Evolutionary conservation across 2,113 vertebrate species (phyloP).

Genomic region (Sylvilagus bachmani): DNA sequence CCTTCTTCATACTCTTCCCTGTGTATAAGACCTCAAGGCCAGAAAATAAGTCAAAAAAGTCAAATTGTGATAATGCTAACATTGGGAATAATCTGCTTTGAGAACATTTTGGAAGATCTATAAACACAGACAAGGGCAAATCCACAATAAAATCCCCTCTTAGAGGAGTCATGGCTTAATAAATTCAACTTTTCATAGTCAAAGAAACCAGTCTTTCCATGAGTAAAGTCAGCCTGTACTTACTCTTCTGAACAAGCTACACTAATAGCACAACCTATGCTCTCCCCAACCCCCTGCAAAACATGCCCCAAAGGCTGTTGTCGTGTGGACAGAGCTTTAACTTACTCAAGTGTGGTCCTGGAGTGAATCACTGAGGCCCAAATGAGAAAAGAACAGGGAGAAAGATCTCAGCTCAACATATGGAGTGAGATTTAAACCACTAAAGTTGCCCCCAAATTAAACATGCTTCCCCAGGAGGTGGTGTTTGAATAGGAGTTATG

Average conservation of each 20-base stretch:
- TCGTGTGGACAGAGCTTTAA: not conserved
- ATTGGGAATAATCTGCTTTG: not conserved
- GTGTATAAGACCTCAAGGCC: conserved; percentile 10
- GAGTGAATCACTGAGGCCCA: not conserved
- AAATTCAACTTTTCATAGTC: conserved; percentile 6
- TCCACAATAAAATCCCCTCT: conserved; percentile 40
- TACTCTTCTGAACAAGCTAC: conserved; percentile 6
- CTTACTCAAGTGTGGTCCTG: not conserved
- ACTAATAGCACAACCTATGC: not conserved
- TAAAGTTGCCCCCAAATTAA: conserved; percentile 2
- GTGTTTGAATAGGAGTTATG: not conserved
- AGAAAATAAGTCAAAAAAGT: conserved; percentile 57
- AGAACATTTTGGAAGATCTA: conserved; percentile 39
- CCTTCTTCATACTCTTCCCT: conserved; percentile 49
- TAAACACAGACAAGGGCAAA: conserved; percentile 27
- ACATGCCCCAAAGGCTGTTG: not conserved
- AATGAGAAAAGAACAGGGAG: not conserved
- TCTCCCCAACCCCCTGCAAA: not conserved
- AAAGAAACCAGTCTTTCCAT: not conserved
- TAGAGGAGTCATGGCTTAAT: conserved; percentile 19
- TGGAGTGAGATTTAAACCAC: not conserved
- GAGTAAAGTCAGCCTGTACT: not conserved
- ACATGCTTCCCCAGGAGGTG: not conserved
- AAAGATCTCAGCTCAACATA: not conserved
- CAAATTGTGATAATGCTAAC: conserved; percentile 27